phyloP scores from a whole-genome alignment of 2,797 vertebrate genomes.

The Notolepis coatsorum region DNA sequence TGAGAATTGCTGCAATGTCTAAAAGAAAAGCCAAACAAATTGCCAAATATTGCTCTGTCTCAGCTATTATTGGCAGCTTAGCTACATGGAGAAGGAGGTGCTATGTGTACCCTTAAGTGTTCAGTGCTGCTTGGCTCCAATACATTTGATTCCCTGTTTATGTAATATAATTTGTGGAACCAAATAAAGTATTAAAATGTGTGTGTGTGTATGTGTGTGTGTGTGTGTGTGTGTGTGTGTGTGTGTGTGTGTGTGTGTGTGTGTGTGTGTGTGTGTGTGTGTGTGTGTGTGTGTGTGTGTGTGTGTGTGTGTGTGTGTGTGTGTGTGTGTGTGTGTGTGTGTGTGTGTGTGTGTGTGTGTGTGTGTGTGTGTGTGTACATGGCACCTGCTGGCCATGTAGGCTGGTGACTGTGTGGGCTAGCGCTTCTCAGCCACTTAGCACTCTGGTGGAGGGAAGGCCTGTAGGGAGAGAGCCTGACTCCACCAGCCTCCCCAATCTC shows the following conservation, averaged over 20 bases:
- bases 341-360: neutral
- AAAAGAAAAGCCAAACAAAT: too few species aligned
- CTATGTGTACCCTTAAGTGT: too few species aligned
- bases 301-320: neutral
- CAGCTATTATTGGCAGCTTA: too few species aligned
- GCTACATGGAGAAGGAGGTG: too few species aligned
- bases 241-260: neutral
- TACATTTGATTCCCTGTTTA: too few species aligned
- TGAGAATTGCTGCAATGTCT: too few species aligned
- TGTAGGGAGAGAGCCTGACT: slow-evolving; percentile 40
- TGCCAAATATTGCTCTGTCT: too few species aligned
- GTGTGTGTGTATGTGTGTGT: too few species aligned
- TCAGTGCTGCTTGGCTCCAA: too few species aligned
- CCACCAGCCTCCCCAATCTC: too few species aligned
- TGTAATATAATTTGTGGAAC: too few species aligned
- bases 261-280: neutral
- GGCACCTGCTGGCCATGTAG: slow-evolving; percentile 48
- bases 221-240: neutral
- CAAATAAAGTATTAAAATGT: too few species aligned
- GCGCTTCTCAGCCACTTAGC: slow-evolving; percentile 43
- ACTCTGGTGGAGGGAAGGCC: slow-evolving; percentile 51
- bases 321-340: neutral
- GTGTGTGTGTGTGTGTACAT: neutral
- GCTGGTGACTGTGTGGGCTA: slow-evolving; percentile 27
- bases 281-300: slow-evolving; percentile 30